Base-by-base conservation (phyloP, 2,888 invertebrate species). In the Globia sparganii region DNA sequence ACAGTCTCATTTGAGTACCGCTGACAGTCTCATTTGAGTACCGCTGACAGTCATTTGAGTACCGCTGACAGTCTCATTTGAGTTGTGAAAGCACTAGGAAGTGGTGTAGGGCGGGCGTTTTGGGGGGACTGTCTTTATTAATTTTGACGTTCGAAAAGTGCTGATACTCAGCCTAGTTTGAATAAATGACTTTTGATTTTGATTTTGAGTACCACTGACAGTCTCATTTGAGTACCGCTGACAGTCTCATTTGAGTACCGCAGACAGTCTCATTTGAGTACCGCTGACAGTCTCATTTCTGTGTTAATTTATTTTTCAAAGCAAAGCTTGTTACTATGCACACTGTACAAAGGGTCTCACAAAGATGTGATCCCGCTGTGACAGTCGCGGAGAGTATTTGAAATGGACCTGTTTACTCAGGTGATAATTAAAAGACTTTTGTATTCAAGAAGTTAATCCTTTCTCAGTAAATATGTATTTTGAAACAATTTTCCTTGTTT, bases 391-490 rank as follows among this genome's bases (percentile, higher is more conserved):
- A 43, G 49, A 75, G 65, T 73, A 77, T 73, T 81, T 64, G 34
- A 68, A 77, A 68, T 61, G 72, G 62, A 70, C 69, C 34, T 56
- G 73, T 81, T 85, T 83, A 72, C 68, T 81, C n/a, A 68, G 72
- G 64, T 68, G 67, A 56, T 85, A 81, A 82, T 83, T 72, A 85
- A 81, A 46, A 68, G 58, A 74, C 61, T 74, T 75, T 56, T 59
- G 58, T 31, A 28, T 66, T 62, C 72, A 62, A 75, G 65, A 80
- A 69, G 64, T 71, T 81, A 68, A 84, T 75, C 67, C 77, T 77
- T 71, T 67, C 43, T 61, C 4, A 15, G 77, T 68, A 77, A 85
- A 81, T 81, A 81, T 81, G 66, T 79, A 84, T 67, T 84, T 79
- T 66, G 69, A 31, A 73, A 66, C 6, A 72, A 66, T 73, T 69